Evolutionary conservation across 2,888 invertebrate species (phyloP).

Genomic region (Stomorhina lunata): DNA sequence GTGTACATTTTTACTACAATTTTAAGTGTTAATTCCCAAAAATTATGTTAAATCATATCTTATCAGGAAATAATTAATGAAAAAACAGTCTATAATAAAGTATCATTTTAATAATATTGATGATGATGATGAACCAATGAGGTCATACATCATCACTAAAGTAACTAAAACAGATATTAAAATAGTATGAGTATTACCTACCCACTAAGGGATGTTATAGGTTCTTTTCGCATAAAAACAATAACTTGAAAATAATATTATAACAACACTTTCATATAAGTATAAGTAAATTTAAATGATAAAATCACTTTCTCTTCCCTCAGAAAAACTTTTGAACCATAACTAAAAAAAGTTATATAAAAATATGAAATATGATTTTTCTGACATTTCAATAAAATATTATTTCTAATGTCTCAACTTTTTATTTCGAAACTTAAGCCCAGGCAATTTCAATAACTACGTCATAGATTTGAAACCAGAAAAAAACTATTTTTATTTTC

Average conservation of each 20-base stretch:
- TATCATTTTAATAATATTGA: constrained; percentile 35
- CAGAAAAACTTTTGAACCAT: neutral
- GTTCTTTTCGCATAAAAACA: neutral
- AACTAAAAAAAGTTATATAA: neutral
- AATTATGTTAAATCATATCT: too few species aligned
- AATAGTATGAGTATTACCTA: constrained; percentile 1
- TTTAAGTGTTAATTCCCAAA: too few species aligned
- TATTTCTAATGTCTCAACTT: neutral
- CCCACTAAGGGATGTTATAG: neutral
- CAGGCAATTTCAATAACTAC: constrained; percentile 26
- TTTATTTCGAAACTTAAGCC: constrained; percentile 1
- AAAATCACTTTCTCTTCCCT: constrained; percentile 26
- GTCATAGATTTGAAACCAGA: constrained; percentile 38
- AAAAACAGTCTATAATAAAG: constrained; percentile 24
- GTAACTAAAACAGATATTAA: constrained; percentile 32
- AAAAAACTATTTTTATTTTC: neutral
- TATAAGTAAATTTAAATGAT: neutral
- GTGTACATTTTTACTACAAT: too few species aligned
- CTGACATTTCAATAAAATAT: neutral
- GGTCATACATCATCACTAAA: constrained; percentile 59
- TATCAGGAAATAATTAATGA: too few species aligned
- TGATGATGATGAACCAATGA: constrained; percentile 42
- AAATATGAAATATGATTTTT: constrained; percentile 1
- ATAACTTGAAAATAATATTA: constrained; percentile 1
- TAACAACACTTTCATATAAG: neutral